A percentile compares a stretch with the other conserved stretches of the same genome.
Conservation (phyloP, 1,140 invertebrate genomes). For the Drosophila pallidifrons region DNA sequence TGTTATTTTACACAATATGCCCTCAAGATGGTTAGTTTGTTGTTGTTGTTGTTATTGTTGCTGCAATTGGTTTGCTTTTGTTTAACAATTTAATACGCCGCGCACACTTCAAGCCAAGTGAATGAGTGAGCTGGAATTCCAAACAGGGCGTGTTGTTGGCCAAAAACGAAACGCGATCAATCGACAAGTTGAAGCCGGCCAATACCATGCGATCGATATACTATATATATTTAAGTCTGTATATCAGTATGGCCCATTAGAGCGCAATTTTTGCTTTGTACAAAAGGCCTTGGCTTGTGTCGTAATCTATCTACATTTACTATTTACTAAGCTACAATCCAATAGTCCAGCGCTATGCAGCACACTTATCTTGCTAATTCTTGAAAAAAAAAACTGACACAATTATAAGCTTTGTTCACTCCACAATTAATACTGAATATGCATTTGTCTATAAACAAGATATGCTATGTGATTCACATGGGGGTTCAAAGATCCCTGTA, state of each 20-base stretch:
- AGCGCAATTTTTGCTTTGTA: conserved; percentile 38
- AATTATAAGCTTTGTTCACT: background rate
- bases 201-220: conserved; percentile 1
- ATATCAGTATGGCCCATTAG: conserved; percentile 41
- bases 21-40: conserved; percentile 33
- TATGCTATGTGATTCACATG: conserved; percentile 1
- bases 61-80: conserved; percentile 9
- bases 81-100: conserved; percentile 50
- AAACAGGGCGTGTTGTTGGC: conserved; percentile 57
- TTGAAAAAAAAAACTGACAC: background rate
- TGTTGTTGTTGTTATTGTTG: conserved; percentile 31
- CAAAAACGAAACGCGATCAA: conserved; percentile 39
- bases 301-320: conserved; percentile 46
- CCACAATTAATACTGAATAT: background rate
- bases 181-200: conserved; percentile 15
- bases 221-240: conserved; percentile 14
- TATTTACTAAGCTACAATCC: conserved; percentile 13
- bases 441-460: background rate
- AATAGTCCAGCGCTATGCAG: background rate
- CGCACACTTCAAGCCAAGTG: conserved; percentile 36
- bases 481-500: background rate
- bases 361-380: background rate
- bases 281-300: conserved; percentile 52
- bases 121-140: conserved; percentile 56
- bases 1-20: conserved; percentile 39